These are phyloP conservation scores for Branchipolynoe longqiensis DNA, from an alignment of 2,888 invertebrate species.

Conservation along the genomic window DNA sequence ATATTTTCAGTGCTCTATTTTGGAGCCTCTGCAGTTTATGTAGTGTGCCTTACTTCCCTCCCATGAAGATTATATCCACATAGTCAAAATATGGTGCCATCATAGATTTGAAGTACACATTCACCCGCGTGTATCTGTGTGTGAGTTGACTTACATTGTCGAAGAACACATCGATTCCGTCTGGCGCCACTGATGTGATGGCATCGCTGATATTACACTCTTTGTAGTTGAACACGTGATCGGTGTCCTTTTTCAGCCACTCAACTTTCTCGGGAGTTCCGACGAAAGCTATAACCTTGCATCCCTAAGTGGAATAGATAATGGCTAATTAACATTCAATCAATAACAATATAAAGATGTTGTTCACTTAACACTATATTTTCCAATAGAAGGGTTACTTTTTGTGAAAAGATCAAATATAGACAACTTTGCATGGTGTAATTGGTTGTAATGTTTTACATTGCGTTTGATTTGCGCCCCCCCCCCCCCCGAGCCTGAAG, in stretches of 20 bases:
- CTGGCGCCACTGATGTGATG: constrained; percentile 86
- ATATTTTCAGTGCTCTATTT: too few species aligned
- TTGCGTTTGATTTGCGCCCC: too few species aligned
- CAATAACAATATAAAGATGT: too few species aligned
- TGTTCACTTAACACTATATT: too few species aligned
- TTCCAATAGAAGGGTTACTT: too few species aligned
- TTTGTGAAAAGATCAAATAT: too few species aligned
- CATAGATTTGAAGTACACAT: background rate
- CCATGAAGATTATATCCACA: background rate
- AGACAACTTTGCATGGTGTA: too few species aligned
- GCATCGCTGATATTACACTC: constrained; percentile 84
- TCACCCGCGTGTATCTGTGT: too few species aligned
- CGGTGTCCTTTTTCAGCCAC: constrained; percentile 86
- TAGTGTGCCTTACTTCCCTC: background rate
- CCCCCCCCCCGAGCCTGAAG: too few species aligned
- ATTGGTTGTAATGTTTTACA: too few species aligned
- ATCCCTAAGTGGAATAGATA: constrained; percentile 77
- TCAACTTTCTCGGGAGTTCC: constrained; percentile 88
- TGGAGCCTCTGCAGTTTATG: background rate
- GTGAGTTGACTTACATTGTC: constrained; percentile 88
- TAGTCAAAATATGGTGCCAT: constrained; percentile 86
- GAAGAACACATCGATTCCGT: constrained; percentile 90
- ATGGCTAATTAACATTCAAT: too few species aligned
- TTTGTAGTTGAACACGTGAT: constrained; percentile 89
- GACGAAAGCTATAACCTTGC: constrained; percentile 88